These are phyloP conservation scores for Pheucticus melanocephalus DNA, from an alignment of 2,113 vertebrate species.

Conservation along the genomic window DNA sequence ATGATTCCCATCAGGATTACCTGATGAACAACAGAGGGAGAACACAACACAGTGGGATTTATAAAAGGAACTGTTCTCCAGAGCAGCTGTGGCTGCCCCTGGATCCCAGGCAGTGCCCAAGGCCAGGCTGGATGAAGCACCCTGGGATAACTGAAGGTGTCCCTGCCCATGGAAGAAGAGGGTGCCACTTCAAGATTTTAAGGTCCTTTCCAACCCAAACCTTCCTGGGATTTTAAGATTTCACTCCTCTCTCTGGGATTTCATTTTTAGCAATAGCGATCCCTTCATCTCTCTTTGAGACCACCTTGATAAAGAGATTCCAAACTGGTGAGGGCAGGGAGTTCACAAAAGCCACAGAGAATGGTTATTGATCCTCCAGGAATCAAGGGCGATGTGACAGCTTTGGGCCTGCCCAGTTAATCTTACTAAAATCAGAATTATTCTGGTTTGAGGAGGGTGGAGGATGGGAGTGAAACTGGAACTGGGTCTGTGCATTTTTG, in stretches of 20 bases:
- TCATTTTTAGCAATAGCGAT: neutral
- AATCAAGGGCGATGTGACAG: neutral
- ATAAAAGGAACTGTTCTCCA: neutral
- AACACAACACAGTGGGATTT: neutral
- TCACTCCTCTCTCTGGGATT: neutral
- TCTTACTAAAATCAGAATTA: neutral
- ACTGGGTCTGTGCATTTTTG: neutral
- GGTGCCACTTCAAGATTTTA: neutral
- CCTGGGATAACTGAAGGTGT: fast-evolving
- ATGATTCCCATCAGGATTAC: neutral
- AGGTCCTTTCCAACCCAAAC: neutral
- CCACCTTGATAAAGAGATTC: neutral
- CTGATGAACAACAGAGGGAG: neutral
- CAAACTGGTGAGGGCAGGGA: neutral
- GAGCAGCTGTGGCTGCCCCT: neutral
- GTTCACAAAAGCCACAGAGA: neutral
- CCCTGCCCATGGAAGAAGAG: neutral
- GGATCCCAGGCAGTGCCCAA: neutral
- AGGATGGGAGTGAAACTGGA: neutral
- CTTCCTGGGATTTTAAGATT: neutral
- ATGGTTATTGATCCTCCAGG: fast-evolving
- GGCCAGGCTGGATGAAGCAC: neutral
- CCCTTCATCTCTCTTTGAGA: neutral
- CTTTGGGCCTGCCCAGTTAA: neutral
- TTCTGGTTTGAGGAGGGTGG: neutral